Base-by-base conservation (phyloP, 2,797 vertebrate species). In the Botia almorhae region DNA sequence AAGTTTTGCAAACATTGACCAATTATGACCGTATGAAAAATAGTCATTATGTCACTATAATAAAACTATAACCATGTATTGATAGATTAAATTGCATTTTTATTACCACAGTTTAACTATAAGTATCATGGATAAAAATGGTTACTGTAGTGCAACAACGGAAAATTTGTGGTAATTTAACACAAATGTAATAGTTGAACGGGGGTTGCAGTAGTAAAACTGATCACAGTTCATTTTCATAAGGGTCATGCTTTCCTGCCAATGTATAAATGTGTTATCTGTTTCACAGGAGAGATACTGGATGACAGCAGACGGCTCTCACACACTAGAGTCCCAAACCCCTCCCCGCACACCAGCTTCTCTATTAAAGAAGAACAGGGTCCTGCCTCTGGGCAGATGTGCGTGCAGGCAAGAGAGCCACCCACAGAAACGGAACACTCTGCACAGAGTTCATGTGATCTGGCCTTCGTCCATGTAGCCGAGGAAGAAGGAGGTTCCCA, bases 351-450 rank as follows among this genome's bases (percentile, higher is more conserved):
- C 60, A 4, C 64, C 2, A 65, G 60, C 0, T 94, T 88, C 61
- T 91, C 92, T 55, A 90, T 94, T 6, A 94, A 95, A 80, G 91
- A 94, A 84, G 94, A 94, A 85, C 94, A 94, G 87, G 89, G 86
- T 61, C 83, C 84, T 17, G 5, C 29, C 0, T 78, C 90, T 1
- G 86, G 80, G 26, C 78, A 91, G 0, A 83, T 84, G 33, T 78
- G 85, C 85, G 64, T 83, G 81, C 43, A 73, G 51, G 14, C 88
- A 67, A 77, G 87, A 64, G 89, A 82, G 0, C 81, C 84, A 0
- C n/a, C 63, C 8, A 14, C 64, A 0, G 93, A 92, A 0, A 85
- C 80, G 1, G 92, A 93, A 0, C 85, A 87, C 13, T 79, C 90
- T 0, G 89, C 90, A 2, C 91, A 91, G 68, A 89, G 69, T 0